Evolutionary conservation across 2,113 vertebrate genomes (phyloP), one percentile per base, ranked within the genome.

Genomic region (Picathartes gymnocephalus): DNA sequence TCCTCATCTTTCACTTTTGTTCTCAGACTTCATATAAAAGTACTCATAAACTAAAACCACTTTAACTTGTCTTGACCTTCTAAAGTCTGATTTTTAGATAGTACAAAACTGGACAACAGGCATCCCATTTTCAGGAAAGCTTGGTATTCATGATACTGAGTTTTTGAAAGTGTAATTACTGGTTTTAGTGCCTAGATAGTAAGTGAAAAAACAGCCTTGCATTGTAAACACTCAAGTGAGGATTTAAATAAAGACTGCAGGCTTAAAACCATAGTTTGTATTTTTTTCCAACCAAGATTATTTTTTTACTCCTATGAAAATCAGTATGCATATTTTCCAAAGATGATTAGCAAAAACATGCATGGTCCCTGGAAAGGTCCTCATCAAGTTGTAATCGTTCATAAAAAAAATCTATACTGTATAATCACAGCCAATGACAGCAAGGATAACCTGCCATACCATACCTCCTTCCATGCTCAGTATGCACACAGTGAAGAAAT

Each of bases 271-370:
- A 68, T 2, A 11, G 27, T 10, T 17, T 40, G 2, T 12, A 11
- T 8, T 57, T n/a, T 47, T 85, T 86, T 27, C 56, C 58, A 86
- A 25, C 0, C 2, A 66, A 64, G 23, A 74, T 33, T 48, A 3
- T n/a, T 40, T 68, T 81, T 72, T 42, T 11, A 39, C 20, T 68
- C 47, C 18, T 76, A 25, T 33, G 23, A 86, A 94, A 92, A 79
- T 7, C 18, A 42, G 35, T 13, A 64, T 5, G 13, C 3, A 11
- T 72, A 33, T 82, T 76, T 88, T 88, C 18, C 30, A 76, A 71
- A 64, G 25, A 45, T 0, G 1, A 48, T 48, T 82, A 1, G 5
- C 31, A 74, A n/a, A 25, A 51, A 87, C 6, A 62, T 0, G 0
- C 3, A 2, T 11, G 37, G 58, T 11, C 35, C 37, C 20, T 10